phyloP scores from a whole-genome alignment of 2,888 invertebrate species.

The Melangyna quadrimaculata region DNA sequence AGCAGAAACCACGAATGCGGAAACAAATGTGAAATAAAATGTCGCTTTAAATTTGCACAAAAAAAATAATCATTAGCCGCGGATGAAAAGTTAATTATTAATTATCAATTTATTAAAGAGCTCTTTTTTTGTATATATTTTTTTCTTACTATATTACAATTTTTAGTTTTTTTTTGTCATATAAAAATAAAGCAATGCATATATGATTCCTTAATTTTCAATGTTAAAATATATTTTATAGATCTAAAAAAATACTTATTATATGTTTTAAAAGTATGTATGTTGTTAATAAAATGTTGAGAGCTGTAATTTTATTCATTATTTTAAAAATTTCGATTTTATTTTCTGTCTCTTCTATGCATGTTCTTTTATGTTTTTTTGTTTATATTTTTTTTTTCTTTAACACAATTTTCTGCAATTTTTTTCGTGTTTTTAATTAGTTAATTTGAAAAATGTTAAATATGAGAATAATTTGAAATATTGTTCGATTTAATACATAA shows the following conservation, averaged over 20 bases:
- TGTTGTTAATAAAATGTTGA: constrained; percentile 66
- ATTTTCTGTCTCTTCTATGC: constrained; percentile 36
- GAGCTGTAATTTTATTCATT: constrained; percentile 47
- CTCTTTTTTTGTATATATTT: constrained; percentile 53
- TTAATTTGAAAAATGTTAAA: constrained; percentile 63
- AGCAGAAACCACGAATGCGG: constrained; percentile 71
- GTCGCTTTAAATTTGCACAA: constrained; percentile 47
- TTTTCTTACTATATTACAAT: constrained; percentile 61
- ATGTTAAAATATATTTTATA: constrained; percentile 68
- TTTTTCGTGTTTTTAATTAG: constrained; percentile 37
- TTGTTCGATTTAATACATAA: constrained; percentile 69
- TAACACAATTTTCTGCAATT: constrained; percentile 27
- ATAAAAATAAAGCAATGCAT: constrained; percentile 71
- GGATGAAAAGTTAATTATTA: constrained; percentile 51
- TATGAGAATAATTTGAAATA: constrained; percentile 69
- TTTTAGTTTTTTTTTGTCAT: constrained; percentile 61
- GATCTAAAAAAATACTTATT: constrained; percentile 54
- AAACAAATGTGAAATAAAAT: constrained; percentile 61
- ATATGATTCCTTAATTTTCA: constrained; percentile 64
- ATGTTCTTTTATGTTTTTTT: constrained; percentile 16
- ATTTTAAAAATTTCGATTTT: constrained; percentile 24
- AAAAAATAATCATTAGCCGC: constrained; percentile 61
- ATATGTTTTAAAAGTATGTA: constrained; percentile 59
- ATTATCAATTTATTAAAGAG: constrained; percentile 55
- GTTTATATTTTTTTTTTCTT: not conserved